Percentiles rank a stretch among this genome's conserved stretches.
Evolutionary conservation across 1,140 invertebrate species (phyloP).

Genomic region (Capitella teleta): DNA sequence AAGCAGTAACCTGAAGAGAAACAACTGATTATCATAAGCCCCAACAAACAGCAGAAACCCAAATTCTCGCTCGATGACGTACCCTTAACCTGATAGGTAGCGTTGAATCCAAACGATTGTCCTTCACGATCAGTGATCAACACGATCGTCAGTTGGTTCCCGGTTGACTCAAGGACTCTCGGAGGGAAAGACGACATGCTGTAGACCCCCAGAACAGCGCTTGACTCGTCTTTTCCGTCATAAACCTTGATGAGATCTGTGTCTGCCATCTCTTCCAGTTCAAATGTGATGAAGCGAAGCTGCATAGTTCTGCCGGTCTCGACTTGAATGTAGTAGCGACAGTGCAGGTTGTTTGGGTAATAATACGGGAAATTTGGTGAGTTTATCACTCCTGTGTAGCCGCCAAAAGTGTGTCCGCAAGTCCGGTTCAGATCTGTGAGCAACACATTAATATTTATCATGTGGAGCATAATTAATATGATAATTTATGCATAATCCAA

Average conservation of each 20-base stretch:
- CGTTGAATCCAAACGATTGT: too few species aligned
- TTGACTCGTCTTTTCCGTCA: constrained; percentile 16
- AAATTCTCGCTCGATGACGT: too few species aligned
- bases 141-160: too few species aligned
- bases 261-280: constrained; percentile 12
- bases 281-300: constrained; percentile 16
- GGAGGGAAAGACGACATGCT: too few species aligned
- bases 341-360: constrained; percentile 16
- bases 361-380: not conserved
- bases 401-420: not conserved
- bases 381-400: not conserved
- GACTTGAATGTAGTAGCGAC: constrained; percentile 16
- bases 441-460: not conserved
- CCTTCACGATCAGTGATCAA: too few species aligned
- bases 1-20: too few species aligned
- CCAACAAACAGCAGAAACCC: too few species aligned
- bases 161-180: too few species aligned
- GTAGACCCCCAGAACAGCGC: constrained; percentile 16
- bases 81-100: too few species aligned
- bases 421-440: not conserved
- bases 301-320: constrained; percentile 14
- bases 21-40: too few species aligned
- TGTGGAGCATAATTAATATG: too few species aligned
- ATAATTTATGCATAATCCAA: too few species aligned
- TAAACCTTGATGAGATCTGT: constrained; percentile 20